Evolutionary conservation across 2,113 vertebrate genomes (phyloP), one percentile per base, ranked within the genome.

Genomic region (Mobula hypostoma): DNA sequence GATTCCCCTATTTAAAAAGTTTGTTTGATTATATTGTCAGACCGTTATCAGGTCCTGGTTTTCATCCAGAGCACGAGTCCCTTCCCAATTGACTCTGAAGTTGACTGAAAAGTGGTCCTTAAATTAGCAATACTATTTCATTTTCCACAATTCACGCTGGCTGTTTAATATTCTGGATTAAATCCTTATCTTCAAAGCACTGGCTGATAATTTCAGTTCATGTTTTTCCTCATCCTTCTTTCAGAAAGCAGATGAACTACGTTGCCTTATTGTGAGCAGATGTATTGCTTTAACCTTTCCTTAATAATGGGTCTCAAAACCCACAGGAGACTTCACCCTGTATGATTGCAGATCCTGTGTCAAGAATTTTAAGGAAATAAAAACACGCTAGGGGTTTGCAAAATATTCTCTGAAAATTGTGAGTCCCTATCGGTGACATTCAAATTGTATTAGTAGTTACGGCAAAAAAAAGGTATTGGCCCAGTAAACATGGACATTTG

Each of bases 141-240:
- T 27, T 48, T 66, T 90, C 61, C 61, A 32, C 8, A 83, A 7
- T 8, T 24, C 19, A 83, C 4, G 40, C 32, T 12, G 68, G 80
- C 15, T 56, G 8, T 56, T 56, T 83, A 48, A 83, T 15, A 21
- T 40, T 36, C 36, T 32, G n/a, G 78, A 14, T 80, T 80, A 14
- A 48, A 48, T 68, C 14, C 19, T 68, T 15, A 27, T 40, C 68
- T 48, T 36, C 15, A 74, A 48, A 36, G 21, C 82, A 85, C 48
- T 85, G 82, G 85, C 61, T 90, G 66, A 90, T 66, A 66, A 90
- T 66, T 90, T 90, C 61, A 66, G 61, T 68, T 90, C 24, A 5
- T n/a, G 83, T 58, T 87, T 40, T 82, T 11, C 21, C 11, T 21
- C 56, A 14, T 32, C 66, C 61, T 68, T 70, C 63, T 70, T 17